Evolutionary conservation across 2,113 vertebrate species (phyloP).

Genomic region (Azemiops feae): DNA sequence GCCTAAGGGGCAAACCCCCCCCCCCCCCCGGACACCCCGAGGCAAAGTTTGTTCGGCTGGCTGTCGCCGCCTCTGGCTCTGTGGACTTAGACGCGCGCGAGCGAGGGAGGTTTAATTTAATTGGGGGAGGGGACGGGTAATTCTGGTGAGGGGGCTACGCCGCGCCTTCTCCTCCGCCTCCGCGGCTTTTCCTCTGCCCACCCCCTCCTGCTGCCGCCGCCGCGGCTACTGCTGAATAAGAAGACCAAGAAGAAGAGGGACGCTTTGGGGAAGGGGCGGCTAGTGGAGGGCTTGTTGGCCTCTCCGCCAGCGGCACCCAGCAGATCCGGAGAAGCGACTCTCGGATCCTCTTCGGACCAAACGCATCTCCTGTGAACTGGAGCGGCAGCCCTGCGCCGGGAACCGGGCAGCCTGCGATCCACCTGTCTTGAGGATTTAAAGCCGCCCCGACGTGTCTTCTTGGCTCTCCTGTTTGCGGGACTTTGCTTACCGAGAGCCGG

Average conservation of each 20-base stretch:
- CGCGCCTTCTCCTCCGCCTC: background rate
- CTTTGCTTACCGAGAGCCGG: conserved; percentile 41
- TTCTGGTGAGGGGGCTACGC: background rate
- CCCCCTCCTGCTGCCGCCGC: background rate
- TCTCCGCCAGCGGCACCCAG: conserved; percentile 3
- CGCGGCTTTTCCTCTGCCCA: background rate
- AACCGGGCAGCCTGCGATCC: conserved; percentile 24
- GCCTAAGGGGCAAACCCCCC: no score
- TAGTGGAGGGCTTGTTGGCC: conserved; percentile 28
- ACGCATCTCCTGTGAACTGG: background rate
- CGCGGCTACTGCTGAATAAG: background rate
- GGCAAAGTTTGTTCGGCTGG: background rate
- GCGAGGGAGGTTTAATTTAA: background rate
- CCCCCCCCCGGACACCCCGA: background rate
- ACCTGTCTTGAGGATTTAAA: conserved; percentile 31
- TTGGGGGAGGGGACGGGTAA: background rate
- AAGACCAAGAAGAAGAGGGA: conserved; percentile 9
- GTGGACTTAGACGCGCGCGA: background rate
- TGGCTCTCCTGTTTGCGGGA: background rate
- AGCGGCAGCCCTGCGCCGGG: background rate
- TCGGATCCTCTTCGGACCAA: background rate
- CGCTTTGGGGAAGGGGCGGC: conserved; percentile 27
- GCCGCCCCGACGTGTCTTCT: background rate
- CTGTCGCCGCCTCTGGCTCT: background rate
- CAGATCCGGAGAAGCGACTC: conserved; percentile 66